A percentile compares a stretch with the other conserved stretches of the same genome.
Evolutionary conservation across 1,140 invertebrate genomes (phyloP).

Genomic region (Achatina immaculata): DNA sequence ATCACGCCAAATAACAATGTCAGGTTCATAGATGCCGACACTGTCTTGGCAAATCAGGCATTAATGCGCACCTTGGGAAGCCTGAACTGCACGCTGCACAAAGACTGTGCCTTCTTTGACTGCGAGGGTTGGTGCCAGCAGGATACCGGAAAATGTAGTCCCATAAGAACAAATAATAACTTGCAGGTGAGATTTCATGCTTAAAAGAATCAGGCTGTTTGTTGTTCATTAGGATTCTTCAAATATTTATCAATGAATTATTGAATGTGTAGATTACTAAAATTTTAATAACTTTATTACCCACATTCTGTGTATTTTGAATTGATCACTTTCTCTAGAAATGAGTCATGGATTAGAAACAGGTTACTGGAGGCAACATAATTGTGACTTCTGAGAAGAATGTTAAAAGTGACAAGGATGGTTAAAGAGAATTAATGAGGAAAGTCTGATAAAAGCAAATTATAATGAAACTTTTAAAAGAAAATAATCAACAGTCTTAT

Average conservation of each 20-base stretch:
- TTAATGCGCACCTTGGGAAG: neutral
- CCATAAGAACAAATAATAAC: slow-evolving; percentile 21
- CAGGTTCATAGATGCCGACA: slow-evolving; percentile 22
- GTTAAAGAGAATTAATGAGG: no score
- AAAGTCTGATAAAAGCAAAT: no score
- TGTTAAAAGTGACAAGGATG: no score
- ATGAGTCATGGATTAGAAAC: neutral
- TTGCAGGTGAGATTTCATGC: slow-evolving; percentile 12
- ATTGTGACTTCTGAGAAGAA: no score
- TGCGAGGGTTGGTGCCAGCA: slow-evolving; percentile 13
- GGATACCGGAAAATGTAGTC: neutral
- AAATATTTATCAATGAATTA: neutral
- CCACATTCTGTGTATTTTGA: neutral
- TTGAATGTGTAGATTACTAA: neutral
- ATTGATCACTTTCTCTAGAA: neutral
- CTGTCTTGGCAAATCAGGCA: slow-evolving; percentile 10
- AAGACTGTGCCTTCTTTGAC: slow-evolving; percentile 24
- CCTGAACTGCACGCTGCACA: neutral
- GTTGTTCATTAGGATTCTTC: slow-evolving; percentile 7
- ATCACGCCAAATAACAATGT: neutral
- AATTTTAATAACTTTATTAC: neutral
- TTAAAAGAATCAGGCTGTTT: no score
- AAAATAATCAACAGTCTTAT: no score
- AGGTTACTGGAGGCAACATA: neutral
- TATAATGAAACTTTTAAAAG: no score